phyloP scores from a whole-genome alignment of 1,140 invertebrate genomes.

The Bombus sibiricus region DNA sequence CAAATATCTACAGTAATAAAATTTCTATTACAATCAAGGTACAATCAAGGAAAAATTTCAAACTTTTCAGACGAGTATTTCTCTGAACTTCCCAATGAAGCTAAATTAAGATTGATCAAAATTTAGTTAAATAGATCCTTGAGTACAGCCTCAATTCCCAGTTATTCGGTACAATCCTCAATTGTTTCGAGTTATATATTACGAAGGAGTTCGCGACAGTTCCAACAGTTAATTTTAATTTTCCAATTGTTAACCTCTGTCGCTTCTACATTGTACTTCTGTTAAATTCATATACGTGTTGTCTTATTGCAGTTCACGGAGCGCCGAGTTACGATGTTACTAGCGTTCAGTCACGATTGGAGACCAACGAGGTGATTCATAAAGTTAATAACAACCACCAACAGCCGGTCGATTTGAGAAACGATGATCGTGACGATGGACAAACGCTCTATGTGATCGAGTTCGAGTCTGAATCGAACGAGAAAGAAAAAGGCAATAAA shows the following conservation, averaged over 20 bases:
- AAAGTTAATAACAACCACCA: slow-evolving; percentile 41
- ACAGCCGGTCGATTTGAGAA: slow-evolving; percentile 31
- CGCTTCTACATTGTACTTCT: background rate
- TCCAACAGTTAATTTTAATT: background rate
- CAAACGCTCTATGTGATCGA: slow-evolving; percentile 74
- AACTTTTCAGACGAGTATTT: background rate
- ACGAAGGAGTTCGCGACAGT: background rate
- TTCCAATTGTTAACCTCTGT: background rate
- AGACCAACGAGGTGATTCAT: slow-evolving; percentile 54
- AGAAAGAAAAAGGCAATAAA: slow-evolving; percentile 68
- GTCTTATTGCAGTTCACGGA: slow-evolving; percentile 64
- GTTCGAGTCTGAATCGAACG: slow-evolving; percentile 73
- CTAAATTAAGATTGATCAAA: background rate
- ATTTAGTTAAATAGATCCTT: background rate
- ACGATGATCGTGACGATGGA: slow-evolving; percentile 52
- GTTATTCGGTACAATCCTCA: background rate
- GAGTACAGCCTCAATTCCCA: background rate
- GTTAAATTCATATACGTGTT: background rate
- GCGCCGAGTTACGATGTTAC: slow-evolving; percentile 64
- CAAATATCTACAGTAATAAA: no score
- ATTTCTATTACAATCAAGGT: no score
- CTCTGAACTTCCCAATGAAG: background rate
- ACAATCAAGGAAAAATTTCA: background rate
- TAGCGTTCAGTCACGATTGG: slow-evolving; percentile 47
- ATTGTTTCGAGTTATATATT: background rate